A percentile compares a stretch with the other conserved stretches of the same genome.
phyloP scores from a whole-genome alignment of 2,113 vertebrate species.

The Scolopax mira region DNA sequence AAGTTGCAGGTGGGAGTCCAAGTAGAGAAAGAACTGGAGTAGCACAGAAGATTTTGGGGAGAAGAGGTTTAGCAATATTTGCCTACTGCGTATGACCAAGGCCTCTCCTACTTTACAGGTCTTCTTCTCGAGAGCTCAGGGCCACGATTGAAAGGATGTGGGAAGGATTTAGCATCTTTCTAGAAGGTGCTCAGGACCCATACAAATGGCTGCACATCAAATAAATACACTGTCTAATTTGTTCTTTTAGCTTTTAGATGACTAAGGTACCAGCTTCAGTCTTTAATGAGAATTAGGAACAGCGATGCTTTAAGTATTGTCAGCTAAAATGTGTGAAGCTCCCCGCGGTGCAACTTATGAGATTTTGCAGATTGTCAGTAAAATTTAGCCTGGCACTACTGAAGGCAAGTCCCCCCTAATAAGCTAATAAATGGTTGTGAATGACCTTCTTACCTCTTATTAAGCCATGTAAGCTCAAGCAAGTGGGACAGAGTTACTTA shows the following conservation, averaged over 20 bases:
- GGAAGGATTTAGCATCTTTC: background rate
- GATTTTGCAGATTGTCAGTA: background rate
- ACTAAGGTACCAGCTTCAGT: background rate
- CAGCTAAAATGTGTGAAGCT: conserved; percentile 1
- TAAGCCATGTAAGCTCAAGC: background rate
- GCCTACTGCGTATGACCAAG: background rate
- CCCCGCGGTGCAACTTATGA: background rate
- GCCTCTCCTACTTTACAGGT: background rate
- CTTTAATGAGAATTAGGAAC: background rate
- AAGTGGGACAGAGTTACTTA: background rate
- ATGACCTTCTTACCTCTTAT: background rate
- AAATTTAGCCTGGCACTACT: background rate
- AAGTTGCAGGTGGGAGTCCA: background rate
- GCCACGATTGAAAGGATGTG: background rate
- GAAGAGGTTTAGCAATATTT: background rate
- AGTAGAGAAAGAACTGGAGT: background rate
- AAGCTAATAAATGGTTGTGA: background rate
- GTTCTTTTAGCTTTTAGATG: background rate
- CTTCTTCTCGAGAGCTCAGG: background rate
- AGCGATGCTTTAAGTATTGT: background rate
- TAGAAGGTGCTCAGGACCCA: background rate
- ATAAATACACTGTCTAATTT: background rate
- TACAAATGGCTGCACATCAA: background rate
- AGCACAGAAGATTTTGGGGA: background rate
- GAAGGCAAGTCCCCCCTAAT: background rate